Evolutionary conservation across 1,140 invertebrate genomes (phyloP).

Genomic region (Brachionus paranguensis): DNA sequence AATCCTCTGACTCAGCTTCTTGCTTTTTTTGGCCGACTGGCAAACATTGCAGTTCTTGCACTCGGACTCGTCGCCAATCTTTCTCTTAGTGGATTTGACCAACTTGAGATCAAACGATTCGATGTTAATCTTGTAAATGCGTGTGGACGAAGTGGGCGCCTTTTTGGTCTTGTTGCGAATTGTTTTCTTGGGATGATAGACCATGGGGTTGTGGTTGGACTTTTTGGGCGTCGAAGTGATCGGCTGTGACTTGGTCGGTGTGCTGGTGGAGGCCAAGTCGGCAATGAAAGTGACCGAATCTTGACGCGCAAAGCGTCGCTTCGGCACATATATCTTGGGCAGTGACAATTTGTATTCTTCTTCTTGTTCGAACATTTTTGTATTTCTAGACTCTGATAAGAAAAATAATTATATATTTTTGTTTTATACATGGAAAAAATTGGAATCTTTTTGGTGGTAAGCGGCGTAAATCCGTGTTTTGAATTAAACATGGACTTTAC

Average conservation of each 20-base stretch:
- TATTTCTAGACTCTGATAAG: neutral
- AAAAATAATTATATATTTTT: neutral
- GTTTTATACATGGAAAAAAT: neutral
- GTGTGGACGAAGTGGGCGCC: neutral
- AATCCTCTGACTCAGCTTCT: neutral
- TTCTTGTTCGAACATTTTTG: slow-evolving; percentile 12
- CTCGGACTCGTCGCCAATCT: neutral
- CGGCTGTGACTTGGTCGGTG: neutral
- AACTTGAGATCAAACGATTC: slow-evolving; percentile 13
- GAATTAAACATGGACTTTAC: slow-evolving; percentile 23
- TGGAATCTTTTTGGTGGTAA: neutral
- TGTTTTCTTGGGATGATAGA: slow-evolving; percentile 25
- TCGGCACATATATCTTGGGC: neutral
- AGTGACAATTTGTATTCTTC: neutral
- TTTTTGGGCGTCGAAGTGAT: slow-evolving; percentile 36
- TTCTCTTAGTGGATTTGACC: neutral
- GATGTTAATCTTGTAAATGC: slow-evolving; percentile 4
- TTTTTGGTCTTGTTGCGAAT: slow-evolving; percentile 30
- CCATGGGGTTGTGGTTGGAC: slow-evolving; percentile 26
- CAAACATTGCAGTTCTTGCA: slow-evolving; percentile 2
- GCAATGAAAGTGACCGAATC: slow-evolving; percentile 36
- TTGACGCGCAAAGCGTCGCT: neutral
- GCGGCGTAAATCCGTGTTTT: slow-evolving; percentile 1
- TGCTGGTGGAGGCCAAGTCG: slow-evolving; percentile 13
- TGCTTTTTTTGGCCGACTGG: neutral